Evolutionary conservation across 2,797 vertebrate species (phyloP).

Genomic region (Nasua narica): DNA sequence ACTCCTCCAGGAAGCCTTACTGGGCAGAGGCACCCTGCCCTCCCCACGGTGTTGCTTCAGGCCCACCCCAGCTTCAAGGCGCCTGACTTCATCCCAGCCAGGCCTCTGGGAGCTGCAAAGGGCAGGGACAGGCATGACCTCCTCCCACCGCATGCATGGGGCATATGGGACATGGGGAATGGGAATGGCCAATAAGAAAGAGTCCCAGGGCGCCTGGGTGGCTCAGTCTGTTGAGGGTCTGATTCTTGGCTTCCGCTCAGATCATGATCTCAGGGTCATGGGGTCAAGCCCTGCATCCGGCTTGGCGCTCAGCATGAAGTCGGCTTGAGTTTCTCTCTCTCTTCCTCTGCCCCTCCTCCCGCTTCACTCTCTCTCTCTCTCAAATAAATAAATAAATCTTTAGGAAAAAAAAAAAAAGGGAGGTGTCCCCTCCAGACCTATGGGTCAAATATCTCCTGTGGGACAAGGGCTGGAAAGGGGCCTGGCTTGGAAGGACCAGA

Average conservation of each 20-base stretch:
- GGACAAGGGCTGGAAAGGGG: neutral
- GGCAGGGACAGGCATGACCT: neutral
- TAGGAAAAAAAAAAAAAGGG: neutral
- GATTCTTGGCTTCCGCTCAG: neutral
- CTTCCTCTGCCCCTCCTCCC: neutral
- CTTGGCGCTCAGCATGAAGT: neutral
- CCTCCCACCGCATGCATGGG: neutral
- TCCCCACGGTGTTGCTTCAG: neutral
- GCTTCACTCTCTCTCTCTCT: neutral
- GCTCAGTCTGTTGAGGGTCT: neutral
- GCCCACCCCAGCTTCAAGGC: neutral
- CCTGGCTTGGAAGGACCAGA: neutral
- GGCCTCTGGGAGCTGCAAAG: neutral
- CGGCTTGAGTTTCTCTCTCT: neutral
- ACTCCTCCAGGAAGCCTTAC: conserved; percentile 3
- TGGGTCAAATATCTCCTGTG: neutral
- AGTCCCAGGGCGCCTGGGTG: neutral
- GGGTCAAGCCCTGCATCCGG: neutral
- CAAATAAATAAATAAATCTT: neutral
- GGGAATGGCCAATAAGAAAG: neutral
- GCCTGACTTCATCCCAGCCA: neutral
- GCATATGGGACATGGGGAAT: neutral
- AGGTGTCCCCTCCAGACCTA: neutral
- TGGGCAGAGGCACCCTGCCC: neutral
- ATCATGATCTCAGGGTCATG: neutral